Evolutionary conservation across 2,113 vertebrate genomes (phyloP), one percentile per base, ranked within the genome.

Genomic region (Trematocara variabile): DNA sequence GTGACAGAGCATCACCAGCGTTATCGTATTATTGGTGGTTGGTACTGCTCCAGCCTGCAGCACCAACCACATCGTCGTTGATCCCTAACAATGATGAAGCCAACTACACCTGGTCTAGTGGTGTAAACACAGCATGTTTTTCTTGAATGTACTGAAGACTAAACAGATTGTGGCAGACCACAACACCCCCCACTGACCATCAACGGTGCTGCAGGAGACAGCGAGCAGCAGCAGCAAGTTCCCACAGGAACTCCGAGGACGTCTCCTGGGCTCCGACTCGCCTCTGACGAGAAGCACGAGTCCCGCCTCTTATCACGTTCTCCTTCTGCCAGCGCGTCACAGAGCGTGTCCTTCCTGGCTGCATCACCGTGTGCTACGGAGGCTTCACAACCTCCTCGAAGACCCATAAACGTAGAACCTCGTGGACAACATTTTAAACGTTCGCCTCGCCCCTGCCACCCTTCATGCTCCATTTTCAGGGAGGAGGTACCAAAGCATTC

Each of bases 361-460:
- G 28, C 28, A 18, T 58, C 55, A 18, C 55, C 2, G 8, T 3
- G 48, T 5, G 50, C 8, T 52, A 20, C 2, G 1, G 28, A 58
- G 14, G 14, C 28, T 58, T 33, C 56, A 6, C 14, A 58, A 58
- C 28, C 56, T 58, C 55, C 55, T 33, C 7, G 1, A 18, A 10
- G 28, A 33, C 28, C 55, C 0, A 8, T 33, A 0, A 58, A 33
- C 14, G 5, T 33, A 33, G 28, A 33, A 18, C 14, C 14, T 58
- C 14, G 14, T 58, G 28, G 28, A 58, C 55, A 56, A 58, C 3
- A 58, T 58, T 33, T 33, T 58, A 0, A 58, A 33, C 3, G 0
- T 2, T 33, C 0, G 3, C 55, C 28, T 58, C 25, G 1, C 25
- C 22, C 54, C 54, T 0, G 6, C 54, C 55, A 8, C 25, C 7